Conservation (phyloP, 2,797 vertebrate species). For the Tapirus indicus region DNA sequence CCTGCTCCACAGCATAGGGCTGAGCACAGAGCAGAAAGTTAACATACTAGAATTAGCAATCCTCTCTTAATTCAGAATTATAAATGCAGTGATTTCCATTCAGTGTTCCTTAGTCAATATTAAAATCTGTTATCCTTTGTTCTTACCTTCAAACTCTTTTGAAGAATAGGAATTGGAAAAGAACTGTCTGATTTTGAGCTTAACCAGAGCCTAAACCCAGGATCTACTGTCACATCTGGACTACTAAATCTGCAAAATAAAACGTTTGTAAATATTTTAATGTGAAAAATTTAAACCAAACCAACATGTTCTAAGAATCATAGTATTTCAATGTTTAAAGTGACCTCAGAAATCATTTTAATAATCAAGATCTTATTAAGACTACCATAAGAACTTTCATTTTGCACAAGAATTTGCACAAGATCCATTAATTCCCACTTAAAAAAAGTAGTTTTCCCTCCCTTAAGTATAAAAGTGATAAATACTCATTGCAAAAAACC, state of each 20-base stretch:
- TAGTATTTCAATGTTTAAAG: neutral
- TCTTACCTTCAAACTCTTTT: conserved; percentile 86
- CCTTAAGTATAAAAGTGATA: neutral
- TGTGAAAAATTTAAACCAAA: neutral
- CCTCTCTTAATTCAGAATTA: neutral
- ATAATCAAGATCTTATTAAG: neutral
- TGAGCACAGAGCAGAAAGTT: neutral
- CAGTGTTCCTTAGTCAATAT: neutral
- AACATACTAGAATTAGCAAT: neutral
- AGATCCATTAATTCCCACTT: neutral
- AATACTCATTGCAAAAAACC: neutral
- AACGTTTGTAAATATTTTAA: neutral
- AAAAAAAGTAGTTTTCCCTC: neutral
- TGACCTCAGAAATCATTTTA: neutral
- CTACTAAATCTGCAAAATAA: conserved; percentile 79
- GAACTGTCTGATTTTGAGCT: conserved; percentile 82
- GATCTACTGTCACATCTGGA: conserved; percentile 68
- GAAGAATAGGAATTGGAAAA: conserved; percentile 85
- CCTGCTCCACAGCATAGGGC: neutral
- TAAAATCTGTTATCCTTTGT: neutral
- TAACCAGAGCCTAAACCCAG: conserved; percentile 87
- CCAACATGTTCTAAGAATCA: neutral
- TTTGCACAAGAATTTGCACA: neutral
- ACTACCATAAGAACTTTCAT: neutral
- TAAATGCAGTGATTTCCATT: neutral